Evolutionary conservation across 2,797 vertebrate genomes (phyloP), one percentile per base, ranked within the genome.

Genomic region (Intellagama lesueurii): DNA sequence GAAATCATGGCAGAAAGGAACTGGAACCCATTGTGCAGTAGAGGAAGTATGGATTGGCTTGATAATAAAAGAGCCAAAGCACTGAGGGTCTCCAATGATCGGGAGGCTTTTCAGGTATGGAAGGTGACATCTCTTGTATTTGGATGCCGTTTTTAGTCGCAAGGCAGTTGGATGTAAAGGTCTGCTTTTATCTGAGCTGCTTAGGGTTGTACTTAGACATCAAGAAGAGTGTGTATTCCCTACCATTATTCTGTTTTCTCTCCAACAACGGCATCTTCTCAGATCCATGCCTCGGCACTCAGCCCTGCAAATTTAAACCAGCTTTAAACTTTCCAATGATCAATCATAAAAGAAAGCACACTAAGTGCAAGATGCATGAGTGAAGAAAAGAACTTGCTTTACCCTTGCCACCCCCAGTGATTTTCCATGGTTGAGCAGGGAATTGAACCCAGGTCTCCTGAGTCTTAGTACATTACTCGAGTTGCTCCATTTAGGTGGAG

Each of bases 1-100:
- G 12, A 49, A 86, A 87, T 52, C 49, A 72, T 88, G 83, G 3
- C 60, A 72, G 81, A 81, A 22, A 66, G 0, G 0, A 90, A 5
- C 3, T 69, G 56, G 76, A 88, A 88, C 0, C n/a, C 4, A 2
- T 2, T 26, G 35, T 14, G 4, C 60, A 64, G 5, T 5, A 64
- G 11, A 2, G 49, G 82, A 17, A 84, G 47, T 22, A 77, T 77
- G 82, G 88, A 91, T 66, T 90, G 94, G 93, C 79, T 93, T 14
- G 89, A 85, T 26, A 81, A 83, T 72, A 93, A 91, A 93, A 93
- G 28, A 35, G 87, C 90, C 24, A 92, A 94, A 73, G 87, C 77
- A 73, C 12, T 73, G 4, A 90, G 47, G 66, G 70, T 87, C 60
- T 93, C 91, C 88, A 93, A 85, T 11, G 89, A n/a, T n/a, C 93